Evolutionary conservation across 2,888 invertebrate genomes (phyloP), one percentile per base, ranked within the genome.

Genomic region (Himalopsyche anomala): DNA sequence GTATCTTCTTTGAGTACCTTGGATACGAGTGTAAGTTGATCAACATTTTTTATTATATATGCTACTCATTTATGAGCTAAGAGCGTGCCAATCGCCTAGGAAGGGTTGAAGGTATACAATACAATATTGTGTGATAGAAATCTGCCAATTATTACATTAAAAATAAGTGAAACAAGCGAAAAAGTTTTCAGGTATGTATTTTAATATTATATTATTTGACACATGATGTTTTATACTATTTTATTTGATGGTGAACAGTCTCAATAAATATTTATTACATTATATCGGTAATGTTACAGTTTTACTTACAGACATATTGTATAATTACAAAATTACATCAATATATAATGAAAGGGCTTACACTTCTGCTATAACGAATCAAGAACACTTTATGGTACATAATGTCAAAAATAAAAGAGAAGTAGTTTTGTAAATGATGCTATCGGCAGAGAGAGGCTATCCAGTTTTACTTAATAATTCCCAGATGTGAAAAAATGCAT

Each of bases 241-340:
- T 36, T 74, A 74, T 74, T 74, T 74, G 74, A 74, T 74, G 74
- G 74, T 74, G 74, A 74, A 74, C 74, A 74, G 74, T 74, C 74
- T 74, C 74, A 74, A 74, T 74, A 74, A 74, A 74, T 74, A 74
- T 74, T 74, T 74, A 38, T 74, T 36, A 74, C 38, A 74, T 12
- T 12, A 74, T 69, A 28, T 28, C 38, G n/a, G n/a, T 62, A 62
- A 36, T 74, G 36, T 38, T 74, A 74, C 4, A 74, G 36, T 74
- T 74, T 38, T 28, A 74, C 36, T 74, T 74, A 74, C 36, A 74
- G 38, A 36, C 38, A 15, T 38, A 74, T 74, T 36, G 74, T 74
- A 74, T 74, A 38, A 74, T 74, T 38, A 74, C 74, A 74, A 74
- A 62, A 74, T 74, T 74, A 74, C 74, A 74, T 36, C 36, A 19